A percentile compares a stretch with the other conserved stretches of the same genome.
phyloP scores from a whole-genome alignment of 1,140 invertebrate species.

The Agraylea sexmaculata region DNA sequence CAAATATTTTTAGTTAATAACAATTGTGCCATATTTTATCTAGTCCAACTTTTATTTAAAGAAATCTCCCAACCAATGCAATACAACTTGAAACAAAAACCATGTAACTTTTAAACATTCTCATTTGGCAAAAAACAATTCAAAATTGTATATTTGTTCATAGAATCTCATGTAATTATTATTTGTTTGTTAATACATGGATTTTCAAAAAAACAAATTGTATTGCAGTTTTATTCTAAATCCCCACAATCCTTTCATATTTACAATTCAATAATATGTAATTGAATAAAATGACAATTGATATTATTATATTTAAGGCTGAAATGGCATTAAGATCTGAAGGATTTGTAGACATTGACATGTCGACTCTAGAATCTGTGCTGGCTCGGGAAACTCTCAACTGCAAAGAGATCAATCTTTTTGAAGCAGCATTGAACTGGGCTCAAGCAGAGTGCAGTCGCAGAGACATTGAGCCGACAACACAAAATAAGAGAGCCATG shows the following conservation, averaged over 20 bases:
- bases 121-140: no score
- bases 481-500: slow-evolving; percentile 58
- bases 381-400: slow-evolving; percentile 80
- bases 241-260: slow-evolving; percentile 4
- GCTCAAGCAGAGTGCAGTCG: slow-evolving; percentile 73
- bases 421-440: slow-evolving; percentile 84
- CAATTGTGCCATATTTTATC: no score
- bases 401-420: slow-evolving; percentile 80
- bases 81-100: no score
- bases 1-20: no score
- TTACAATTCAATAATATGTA: not conserved
- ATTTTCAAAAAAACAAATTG: slow-evolving; percentile 33
- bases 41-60: no score
- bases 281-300: slow-evolving; percentile 1
- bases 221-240: slow-evolving; percentile 39
- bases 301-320: slow-evolving; percentile 48
- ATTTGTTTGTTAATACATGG: slow-evolving; percentile 33
- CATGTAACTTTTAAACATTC: no score
- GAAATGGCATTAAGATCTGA: slow-evolving; percentile 89
- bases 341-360: slow-evolving; percentile 85
- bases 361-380: slow-evolving; percentile 77
- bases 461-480: slow-evolving; percentile 63
- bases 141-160: no score
- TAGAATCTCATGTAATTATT: no score
- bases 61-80: no score